These are phyloP conservation scores for Anomalospiza imberbis DNA, from an alignment of 2,797 vertebrate genomes.

Conservation along the genomic window DNA sequence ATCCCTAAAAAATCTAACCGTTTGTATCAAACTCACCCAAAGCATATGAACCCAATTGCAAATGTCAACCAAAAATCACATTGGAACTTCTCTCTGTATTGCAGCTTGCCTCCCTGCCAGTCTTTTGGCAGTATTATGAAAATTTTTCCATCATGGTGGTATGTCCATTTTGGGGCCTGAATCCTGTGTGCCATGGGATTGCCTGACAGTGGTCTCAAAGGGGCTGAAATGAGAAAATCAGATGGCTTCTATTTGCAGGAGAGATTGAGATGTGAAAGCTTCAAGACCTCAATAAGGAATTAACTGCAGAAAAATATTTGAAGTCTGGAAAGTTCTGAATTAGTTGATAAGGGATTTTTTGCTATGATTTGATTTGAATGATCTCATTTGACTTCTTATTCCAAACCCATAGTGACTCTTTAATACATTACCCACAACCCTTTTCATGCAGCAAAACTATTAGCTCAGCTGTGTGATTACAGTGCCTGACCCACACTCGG, in stretches of 20 bases:
- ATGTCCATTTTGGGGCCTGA: not conserved
- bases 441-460: not conserved
- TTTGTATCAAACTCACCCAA: not conserved
- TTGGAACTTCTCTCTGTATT: not conserved
- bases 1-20: not conserved
- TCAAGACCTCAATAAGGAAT: not conserved
- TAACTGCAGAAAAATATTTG: not conserved
- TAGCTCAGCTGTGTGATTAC: not conserved
- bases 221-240: not conserved
- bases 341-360: not conserved
- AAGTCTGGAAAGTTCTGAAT: not conserved
- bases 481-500: not conserved
- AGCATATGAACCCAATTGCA: fast-evolving
- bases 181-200: not conserved
- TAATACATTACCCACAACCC: not conserved
- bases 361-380: not conserved
- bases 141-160: not conserved
- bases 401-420: not conserved
- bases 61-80: not conserved
- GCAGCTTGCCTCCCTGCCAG: not conserved
- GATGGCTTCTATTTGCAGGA: not conserved
- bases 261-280: not conserved
- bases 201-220: not conserved
- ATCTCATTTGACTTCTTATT: not conserved
- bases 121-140: not conserved